Conservation (phyloP, 2,888 invertebrate species). For the Tetropium fuscum region DNA sequence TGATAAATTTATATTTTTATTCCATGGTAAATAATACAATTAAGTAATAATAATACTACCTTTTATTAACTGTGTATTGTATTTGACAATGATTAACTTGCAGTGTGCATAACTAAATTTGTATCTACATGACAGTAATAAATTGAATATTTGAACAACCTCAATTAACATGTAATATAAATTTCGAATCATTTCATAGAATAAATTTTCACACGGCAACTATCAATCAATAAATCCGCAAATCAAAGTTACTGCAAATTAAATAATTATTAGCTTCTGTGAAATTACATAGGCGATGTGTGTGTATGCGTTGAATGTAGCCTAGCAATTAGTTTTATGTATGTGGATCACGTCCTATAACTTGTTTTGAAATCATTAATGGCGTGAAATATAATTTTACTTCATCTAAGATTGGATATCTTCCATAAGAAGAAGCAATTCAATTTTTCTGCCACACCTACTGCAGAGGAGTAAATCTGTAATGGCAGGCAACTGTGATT, state of each 20-base stretch:
- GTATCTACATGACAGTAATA: neutral
- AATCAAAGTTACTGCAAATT: slow-evolving; percentile 48
- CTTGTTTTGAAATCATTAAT: slow-evolving; percentile 45
- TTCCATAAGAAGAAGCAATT: slow-evolving; percentile 19
- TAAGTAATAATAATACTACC: too few species aligned
- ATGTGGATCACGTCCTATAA: slow-evolving; percentile 46
- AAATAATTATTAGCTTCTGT: slow-evolving; percentile 49
- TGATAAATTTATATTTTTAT: too few species aligned
- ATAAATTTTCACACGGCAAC: slow-evolving; percentile 33
- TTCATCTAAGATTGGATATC: slow-evolving; percentile 18
- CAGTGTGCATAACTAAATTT: too few species aligned
- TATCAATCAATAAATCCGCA: slow-evolving; percentile 43
- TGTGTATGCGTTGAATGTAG: slow-evolving; percentile 41
- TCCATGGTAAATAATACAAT: too few species aligned
- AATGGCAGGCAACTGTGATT: slow-evolving; percentile 5
- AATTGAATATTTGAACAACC: neutral
- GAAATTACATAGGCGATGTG: slow-evolving; percentile 49
- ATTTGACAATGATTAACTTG: too few species aligned
- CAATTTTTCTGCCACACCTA: slow-evolving; percentile 18
- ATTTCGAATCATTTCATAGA: slow-evolving; percentile 31
- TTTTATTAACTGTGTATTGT: too few species aligned
- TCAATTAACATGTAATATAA: slow-evolving; percentile 15
- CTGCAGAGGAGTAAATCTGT: slow-evolving; percentile 8
- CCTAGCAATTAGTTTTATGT: slow-evolving; percentile 48
- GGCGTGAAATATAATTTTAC: slow-evolving; percentile 23